Percentiles rank a stretch among this genome's conserved stretches.
Conservation (phyloP, 2,113 vertebrate species). For the Antigone vipio region DNA sequence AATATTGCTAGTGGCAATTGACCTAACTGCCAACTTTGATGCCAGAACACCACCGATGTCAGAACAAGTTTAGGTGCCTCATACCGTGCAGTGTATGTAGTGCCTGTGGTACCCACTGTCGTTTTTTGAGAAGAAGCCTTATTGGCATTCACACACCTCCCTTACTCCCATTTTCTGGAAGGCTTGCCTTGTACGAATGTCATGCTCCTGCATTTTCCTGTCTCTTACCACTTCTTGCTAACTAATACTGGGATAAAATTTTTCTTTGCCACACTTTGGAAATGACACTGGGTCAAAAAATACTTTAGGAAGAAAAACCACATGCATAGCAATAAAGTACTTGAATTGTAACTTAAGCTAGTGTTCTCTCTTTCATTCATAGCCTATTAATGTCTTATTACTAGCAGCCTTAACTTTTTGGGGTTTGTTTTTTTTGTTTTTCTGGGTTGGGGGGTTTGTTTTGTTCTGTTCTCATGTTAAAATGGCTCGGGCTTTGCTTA, state of each 20-base stretch:
- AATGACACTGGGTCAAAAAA: not conserved
- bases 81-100: accelerated
- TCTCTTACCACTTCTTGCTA: not conserved
- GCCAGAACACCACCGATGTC: not conserved
- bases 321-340: not conserved
- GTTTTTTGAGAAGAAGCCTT: not conserved
- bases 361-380: not conserved
- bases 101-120: not conserved
- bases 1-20: not conserved
- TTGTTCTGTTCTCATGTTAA: not conserved
- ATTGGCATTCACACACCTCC: not conserved
- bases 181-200: not conserved
- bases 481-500: not conserved
- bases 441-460: not conserved
- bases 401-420: not conserved
- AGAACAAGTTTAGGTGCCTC: not conserved
- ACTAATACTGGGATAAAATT: no score
- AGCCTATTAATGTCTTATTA: not conserved
- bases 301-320: not conserved
- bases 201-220: not conserved
- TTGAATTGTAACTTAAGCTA: not conserved
- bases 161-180: not conserved
- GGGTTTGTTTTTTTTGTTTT: not conserved
- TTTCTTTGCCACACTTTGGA: not conserved
- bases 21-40: not conserved